phyloP scores from a whole-genome alignment of 2,888 invertebrate genomes.

The Pogonocherus hispidulus region DNA sequence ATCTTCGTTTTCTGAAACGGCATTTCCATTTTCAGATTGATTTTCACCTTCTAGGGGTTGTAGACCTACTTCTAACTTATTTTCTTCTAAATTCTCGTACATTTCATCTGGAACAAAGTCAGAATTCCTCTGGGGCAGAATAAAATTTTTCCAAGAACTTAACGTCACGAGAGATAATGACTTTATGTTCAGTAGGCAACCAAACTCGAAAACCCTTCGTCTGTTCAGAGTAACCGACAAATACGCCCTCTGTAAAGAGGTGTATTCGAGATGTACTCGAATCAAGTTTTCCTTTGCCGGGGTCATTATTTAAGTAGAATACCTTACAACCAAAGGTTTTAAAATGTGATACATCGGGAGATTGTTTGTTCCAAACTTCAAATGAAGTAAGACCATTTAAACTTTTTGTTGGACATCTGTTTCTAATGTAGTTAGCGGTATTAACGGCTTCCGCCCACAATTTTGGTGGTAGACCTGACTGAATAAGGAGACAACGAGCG shows the following conservation, averaged over 20 bases:
- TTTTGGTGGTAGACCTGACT: slow-evolving; percentile 48
- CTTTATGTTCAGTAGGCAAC: slow-evolving; percentile 38
- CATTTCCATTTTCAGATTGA: neutral
- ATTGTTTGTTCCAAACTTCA: slow-evolving; percentile 50
- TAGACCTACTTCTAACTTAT: neutral
- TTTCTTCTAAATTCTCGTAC: neutral
- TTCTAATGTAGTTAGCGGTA: slow-evolving; percentile 58
- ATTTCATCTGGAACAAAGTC: neutral
- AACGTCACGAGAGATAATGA: slow-evolving; percentile 46
- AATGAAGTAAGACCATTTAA: slow-evolving; percentile 50
- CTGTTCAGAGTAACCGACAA: slow-evolving; percentile 52
- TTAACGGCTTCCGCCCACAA: slow-evolving; percentile 62
- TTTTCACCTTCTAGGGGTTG: neutral
- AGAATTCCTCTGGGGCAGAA: neutral
- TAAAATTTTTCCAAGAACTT: slow-evolving; percentile 37
- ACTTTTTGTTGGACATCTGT: slow-evolving; percentile 54
- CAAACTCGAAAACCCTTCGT: slow-evolving; percentile 53
- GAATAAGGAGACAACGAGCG: slow-evolving; percentile 51
- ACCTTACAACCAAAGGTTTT: slow-evolving; percentile 54
- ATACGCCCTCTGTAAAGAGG: slow-evolving; percentile 49
- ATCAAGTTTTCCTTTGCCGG: slow-evolving; percentile 51
- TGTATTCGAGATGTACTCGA: too few relatives aligned
- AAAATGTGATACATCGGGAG: slow-evolving; percentile 49
- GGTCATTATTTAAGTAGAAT: slow-evolving; percentile 41
- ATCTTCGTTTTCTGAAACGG: neutral